These are phyloP conservation scores for Allacma fusca DNA, from an alignment of 2,888 invertebrate species.

Conservation along the genomic window DNA sequence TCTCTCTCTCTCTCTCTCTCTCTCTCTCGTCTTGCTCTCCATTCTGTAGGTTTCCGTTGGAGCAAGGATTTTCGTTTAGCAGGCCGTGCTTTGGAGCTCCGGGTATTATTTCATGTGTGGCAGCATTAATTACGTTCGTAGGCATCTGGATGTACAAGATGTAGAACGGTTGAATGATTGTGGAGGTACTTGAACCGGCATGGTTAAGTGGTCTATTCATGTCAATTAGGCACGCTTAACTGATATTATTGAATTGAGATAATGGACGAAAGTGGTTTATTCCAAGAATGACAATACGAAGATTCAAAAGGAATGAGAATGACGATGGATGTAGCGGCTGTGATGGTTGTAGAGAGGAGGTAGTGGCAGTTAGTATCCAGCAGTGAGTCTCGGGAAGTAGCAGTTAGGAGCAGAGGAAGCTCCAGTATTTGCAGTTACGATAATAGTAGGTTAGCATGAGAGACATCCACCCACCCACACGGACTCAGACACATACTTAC, in stretches of 20 bases:
- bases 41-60: not conserved
- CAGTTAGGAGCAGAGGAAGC: too few relatives aligned
- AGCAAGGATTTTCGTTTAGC: slow-evolving; percentile 21
- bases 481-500: too few relatives aligned
- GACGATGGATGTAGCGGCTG: not conserved
- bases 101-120: slow-evolving; percentile 39
- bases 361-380: too few relatives aligned
- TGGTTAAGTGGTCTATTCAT: slow-evolving; percentile 40
- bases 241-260: slow-evolving; percentile 41
- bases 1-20: not conserved
- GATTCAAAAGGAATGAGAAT: slow-evolving; percentile 12
- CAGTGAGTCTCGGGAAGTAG: too few relatives aligned
- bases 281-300: slow-evolving; percentile 34
- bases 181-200: slow-evolving; percentile 30
- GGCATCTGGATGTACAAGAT: slow-evolving; percentile 11
- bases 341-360: not conserved
- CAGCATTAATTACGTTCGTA: slow-evolving; percentile 32
- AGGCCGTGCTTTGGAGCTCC: not conserved
- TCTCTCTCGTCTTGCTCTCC: not conserved
- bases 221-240: slow-evolving; percentile 37
- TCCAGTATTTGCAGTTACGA: too few relatives aligned
- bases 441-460: too few relatives aligned
- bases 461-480: too few relatives aligned
- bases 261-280: slow-evolving; percentile 40
- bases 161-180: slow-evolving; percentile 30